These are phyloP conservation scores for Nibea coibor DNA, from an alignment of 2,113 vertebrate species.

Conservation along the genomic window DNA sequence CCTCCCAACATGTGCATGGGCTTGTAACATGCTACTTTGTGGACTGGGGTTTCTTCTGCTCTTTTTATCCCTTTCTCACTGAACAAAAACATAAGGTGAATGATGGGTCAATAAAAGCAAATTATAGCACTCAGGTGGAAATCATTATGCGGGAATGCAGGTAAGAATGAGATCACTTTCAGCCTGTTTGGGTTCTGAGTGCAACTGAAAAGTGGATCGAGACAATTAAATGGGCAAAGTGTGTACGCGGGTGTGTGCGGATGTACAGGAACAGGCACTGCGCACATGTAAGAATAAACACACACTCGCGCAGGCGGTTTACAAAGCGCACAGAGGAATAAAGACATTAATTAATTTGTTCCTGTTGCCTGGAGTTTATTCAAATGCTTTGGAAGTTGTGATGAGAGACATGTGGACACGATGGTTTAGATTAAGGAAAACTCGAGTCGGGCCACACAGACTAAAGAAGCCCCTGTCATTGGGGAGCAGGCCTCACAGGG, in stretches of 20 bases:
- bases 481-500: constrained; percentile 68
- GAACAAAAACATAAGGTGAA: constrained; percentile 72
- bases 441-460: constrained; percentile 75
- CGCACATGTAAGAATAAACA: background rate
- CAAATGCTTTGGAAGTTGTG: constrained; percentile 73
- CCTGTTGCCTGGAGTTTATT: constrained; percentile 77
- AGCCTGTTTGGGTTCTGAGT: constrained; percentile 50
- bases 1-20: constrained; percentile 72
- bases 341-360: constrained; percentile 83
- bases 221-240: constrained; percentile 47
- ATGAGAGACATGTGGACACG: constrained; percentile 82
- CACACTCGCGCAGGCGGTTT: constrained; percentile 51
- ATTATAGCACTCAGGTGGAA: constrained; percentile 76
- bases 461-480: constrained; percentile 71
- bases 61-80: constrained; percentile 57
- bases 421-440: constrained; percentile 78
- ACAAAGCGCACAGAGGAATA: constrained; percentile 63
- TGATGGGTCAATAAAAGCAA: constrained; percentile 74
- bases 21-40: constrained; percentile 73
- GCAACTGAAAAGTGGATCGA: constrained; percentile 38
- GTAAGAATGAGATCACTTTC: constrained; percentile 76
- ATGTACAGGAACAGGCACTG: constrained; percentile 7
- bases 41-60: constrained; percentile 54
- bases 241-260: constrained; percentile 19
- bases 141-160: constrained; percentile 78